Percentiles rank a stretch among this genome's conserved stretches.
phyloP scores from a whole-genome alignment of 2,797 vertebrate genomes.

The Myotis vivesi region DNA sequence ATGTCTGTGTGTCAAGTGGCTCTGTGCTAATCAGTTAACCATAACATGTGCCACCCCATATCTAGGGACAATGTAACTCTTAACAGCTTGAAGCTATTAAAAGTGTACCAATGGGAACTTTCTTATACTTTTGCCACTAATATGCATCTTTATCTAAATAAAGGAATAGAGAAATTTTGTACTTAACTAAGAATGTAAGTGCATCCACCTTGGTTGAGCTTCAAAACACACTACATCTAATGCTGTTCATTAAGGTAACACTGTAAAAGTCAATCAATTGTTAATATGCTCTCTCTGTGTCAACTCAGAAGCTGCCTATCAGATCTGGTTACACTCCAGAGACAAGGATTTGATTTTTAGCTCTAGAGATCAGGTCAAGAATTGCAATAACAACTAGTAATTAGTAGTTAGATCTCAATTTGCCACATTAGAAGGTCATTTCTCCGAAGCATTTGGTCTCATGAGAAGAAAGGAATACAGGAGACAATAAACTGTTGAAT shows the following conservation, averaged over 20 bases:
- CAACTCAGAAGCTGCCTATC: conserved; percentile 75
- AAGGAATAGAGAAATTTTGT: conserved; percentile 78
- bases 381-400: conserved; percentile 84
- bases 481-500: conserved; percentile 40
- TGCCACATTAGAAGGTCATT: conserved; percentile 77
- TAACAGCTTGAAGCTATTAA: conserved; percentile 85
- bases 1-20: conserved; percentile 83
- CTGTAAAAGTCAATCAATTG: conserved; percentile 80
- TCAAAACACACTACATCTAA: conserved; percentile 77
- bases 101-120: conserved; percentile 77
- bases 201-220: conserved; percentile 72
- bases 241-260: conserved; percentile 78
- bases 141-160: conserved; percentile 79
- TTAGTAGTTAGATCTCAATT: conserved; percentile 82
- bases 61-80: conserved; percentile 80
- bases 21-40: conserved; percentile 85
- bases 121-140: conserved; percentile 72
- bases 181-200: conserved; percentile 78
- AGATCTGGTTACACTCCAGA: conserved; percentile 81
- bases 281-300: conserved; percentile 70
- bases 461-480: conserved; percentile 41
- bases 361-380: conserved; percentile 80
- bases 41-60: conserved; percentile 80
- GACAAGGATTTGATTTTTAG: conserved; percentile 81
- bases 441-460: conserved; percentile 73